Evolutionary conservation across 2,888 invertebrate genomes (phyloP).

Genomic region (Achlya flavicornis): DNA sequence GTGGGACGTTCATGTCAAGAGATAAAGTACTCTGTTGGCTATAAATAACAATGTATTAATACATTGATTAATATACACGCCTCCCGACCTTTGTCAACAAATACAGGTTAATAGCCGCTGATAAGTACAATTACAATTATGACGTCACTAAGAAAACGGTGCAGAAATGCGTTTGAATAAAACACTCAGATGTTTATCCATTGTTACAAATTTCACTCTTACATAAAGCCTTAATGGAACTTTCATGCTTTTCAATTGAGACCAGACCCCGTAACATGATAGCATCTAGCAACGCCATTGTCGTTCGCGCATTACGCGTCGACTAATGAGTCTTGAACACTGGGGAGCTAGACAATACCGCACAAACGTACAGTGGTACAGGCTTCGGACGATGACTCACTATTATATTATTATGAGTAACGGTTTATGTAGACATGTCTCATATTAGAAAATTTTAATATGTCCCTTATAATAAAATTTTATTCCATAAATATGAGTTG

Average conservation of each 20-base stretch:
- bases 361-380: slow-evolving; percentile 7
- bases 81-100: background rate
- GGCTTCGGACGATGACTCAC: slow-evolving; percentile 3
- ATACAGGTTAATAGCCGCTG: slow-evolving; percentile 1
- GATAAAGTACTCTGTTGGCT: background rate
- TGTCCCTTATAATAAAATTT: background rate
- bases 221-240: slow-evolving; percentile 15
- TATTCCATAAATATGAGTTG: background rate
- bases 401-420: background rate
- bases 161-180: background rate
- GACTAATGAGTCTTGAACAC: slow-evolving; percentile 6
- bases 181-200: background rate
- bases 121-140: background rate
- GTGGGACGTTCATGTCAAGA: background rate
- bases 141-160: slow-evolving; percentile 2
- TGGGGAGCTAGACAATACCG: background rate
- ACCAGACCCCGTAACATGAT: slow-evolving; percentile 24
- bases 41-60: background rate
- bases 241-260: slow-evolving; percentile 15
- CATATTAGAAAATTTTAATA: background rate
- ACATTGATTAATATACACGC: background rate
- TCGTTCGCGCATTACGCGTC: slow-evolving; percentile 13
- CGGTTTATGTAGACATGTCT: background rate
- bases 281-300: slow-evolving; percentile 18
- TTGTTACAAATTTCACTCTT: slow-evolving; percentile 6